Evolutionary conservation across 2,888 invertebrate genomes (phyloP), one percentile per base, ranked within the genome.

Genomic region (Apamea epomidion): DNA sequence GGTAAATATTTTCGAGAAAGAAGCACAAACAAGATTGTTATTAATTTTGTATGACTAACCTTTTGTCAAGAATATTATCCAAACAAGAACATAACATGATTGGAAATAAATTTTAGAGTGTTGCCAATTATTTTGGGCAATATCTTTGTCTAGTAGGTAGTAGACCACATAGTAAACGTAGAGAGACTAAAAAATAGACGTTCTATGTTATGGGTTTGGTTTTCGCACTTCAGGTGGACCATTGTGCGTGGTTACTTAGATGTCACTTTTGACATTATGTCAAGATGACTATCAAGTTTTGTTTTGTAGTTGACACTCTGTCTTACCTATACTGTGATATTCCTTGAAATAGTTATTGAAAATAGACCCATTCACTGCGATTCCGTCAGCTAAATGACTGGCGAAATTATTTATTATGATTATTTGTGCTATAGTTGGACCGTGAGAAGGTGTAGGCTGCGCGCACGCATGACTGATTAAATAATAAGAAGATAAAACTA

Each of bases 281-380:
- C 48, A 62, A 62, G 29, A 51, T 32, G 25, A 8, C 21, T 16
- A 51, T 25, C 5, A 51, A 71, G 25, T 29, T 72, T 64, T 42
- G 48, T 70, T 70, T 65, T 70, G 18, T 37, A 71, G 29, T 87
- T 72, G 32, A 51, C 5, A 37, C 69, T 74, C 85, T 76, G 81
- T 12, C 6, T 51, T n/a, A 25, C 0, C 4, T 65, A 18, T 6
- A 70, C 77, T 67, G 48, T 76, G 77, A 37, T 60, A 74, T 45
- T 85, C 42, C 48, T 76, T 60, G 68, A 85, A 86, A 87, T 85
- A 81, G 73, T 78, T 78, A 74, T 85, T 85, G 62, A 72, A 88
- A 86, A 83, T 86, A 86, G 60, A 62, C 65, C 72, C 72, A 81
- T 77, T 74, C 80, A 84, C 74, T 60, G 70, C 75, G 75, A 80